phyloP scores from a whole-genome alignment of 2,113 vertebrate species.

The Aegithalos caudatus region DNA sequence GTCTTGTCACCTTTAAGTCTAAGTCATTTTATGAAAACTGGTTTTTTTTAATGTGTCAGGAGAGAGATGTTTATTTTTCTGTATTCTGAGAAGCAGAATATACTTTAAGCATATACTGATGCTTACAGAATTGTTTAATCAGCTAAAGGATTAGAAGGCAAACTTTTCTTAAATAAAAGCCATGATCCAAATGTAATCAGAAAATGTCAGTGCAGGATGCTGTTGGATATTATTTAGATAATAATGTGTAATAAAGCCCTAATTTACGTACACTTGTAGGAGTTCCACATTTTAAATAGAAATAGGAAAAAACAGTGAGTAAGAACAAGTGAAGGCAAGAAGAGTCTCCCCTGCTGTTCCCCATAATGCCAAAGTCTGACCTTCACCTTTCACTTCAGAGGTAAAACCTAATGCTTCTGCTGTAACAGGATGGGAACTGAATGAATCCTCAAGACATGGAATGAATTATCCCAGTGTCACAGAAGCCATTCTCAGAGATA shows the following conservation, averaged over 20 bases:
- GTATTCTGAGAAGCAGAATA: background rate
- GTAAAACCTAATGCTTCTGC: background rate
- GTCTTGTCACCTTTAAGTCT: background rate
- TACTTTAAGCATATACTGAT: background rate
- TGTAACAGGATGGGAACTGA: background rate
- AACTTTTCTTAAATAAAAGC: background rate
- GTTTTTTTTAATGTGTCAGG: background rate
- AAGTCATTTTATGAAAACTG: background rate
- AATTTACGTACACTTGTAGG: background rate
- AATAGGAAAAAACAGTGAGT: background rate
- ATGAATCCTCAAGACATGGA: background rate
- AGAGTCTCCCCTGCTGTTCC: background rate
- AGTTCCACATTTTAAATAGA: background rate
- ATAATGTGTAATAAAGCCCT: background rate
- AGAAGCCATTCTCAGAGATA: background rate
- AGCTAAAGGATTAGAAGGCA: background rate
- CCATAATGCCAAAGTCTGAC: background rate
- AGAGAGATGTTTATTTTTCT: background rate
- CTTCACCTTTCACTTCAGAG: background rate
- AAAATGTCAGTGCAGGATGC: background rate
- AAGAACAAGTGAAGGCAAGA: background rate
- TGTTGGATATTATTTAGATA: background rate
- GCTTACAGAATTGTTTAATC: background rate
- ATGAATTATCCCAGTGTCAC: background rate
- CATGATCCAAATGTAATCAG: background rate